Conservation (phyloP, 2,797 vertebrate genomes). For the Amblyopsis hoosieri region DNA sequence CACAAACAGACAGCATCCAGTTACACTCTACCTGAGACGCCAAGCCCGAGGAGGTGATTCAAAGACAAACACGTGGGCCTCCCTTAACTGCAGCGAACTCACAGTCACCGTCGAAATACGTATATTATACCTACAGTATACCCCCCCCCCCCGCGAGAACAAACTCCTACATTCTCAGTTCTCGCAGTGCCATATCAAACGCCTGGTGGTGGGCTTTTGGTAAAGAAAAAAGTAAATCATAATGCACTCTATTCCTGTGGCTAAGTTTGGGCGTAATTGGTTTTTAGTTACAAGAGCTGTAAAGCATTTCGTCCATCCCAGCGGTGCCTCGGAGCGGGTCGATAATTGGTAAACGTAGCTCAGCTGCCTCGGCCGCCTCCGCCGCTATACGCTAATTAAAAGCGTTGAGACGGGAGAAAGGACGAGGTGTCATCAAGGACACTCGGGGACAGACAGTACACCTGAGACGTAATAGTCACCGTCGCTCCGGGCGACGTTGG, state of each 20-base stretch:
- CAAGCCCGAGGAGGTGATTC: conserved; percentile 77
- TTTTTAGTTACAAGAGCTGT: conserved; percentile 30
- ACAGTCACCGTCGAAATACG: too few species aligned
- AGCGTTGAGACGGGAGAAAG: conserved; percentile 59
- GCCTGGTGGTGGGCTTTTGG: conserved; percentile 14
- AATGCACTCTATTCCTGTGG: conserved; percentile 16
- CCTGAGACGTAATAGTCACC: conserved; percentile 67
- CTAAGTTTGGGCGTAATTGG: conserved; percentile 27
- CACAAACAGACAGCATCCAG: conserved; percentile 85
- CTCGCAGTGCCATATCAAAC: neutral
- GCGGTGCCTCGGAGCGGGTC: conserved; percentile 23
- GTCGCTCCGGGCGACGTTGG: conserved; percentile 58
- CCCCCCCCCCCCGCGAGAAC: conserved; percentile 51
- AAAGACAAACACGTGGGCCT: conserved; percentile 76
- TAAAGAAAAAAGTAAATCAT: conserved; percentile 20
- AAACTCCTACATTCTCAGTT: conserved; percentile 36
- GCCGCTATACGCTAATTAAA: conserved; percentile 62
- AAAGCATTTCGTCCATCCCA: conserved; percentile 24
- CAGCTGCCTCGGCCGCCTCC: conserved; percentile 42
- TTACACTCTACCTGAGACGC: conserved; percentile 84
- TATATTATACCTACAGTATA: neutral
- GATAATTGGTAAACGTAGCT: conserved; percentile 55
- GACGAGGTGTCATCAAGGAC: conserved; percentile 56
- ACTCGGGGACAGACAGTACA: conserved; percentile 66
- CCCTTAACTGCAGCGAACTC: conserved; percentile 38